Evolutionary conservation across 2,797 vertebrate genomes (phyloP).

Genomic region (Oreonectes daqikongensis): DNA sequence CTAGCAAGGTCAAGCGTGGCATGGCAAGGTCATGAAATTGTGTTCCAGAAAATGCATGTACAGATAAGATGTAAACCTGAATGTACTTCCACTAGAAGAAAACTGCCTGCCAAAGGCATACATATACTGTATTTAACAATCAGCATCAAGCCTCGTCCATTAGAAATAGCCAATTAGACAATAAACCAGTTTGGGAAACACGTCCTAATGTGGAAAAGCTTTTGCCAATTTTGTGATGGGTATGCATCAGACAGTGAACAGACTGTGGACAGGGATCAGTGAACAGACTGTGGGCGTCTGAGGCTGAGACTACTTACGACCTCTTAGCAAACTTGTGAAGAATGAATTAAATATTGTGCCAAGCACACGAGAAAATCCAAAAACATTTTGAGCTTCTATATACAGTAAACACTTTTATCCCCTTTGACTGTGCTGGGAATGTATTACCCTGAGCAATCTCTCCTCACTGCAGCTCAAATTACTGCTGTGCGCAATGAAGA

Average conservation of each 20-base stretch:
- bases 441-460: slow-evolving; percentile 1
- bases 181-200: neutral
- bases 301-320: neutral
- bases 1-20: no score
- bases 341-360: neutral
- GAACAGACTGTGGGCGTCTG: neutral
- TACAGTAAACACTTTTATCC: neutral
- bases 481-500: neutral
- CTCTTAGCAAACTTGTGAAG: neutral
- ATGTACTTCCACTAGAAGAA: neutral
- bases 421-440: neutral
- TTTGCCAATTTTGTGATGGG: neutral
- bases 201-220: no score
- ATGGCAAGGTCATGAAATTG: no score
- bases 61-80: neutral
- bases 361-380: neutral
- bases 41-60: no score
- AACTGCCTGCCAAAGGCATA: no score
- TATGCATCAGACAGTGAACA: neutral
- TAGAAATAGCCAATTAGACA: no score
- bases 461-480: neutral
- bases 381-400: neutral
- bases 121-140: neutral
- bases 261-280: neutral
- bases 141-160: neutral